Percentiles rank a stretch among this genome's conserved stretches.
Conservation (phyloP, 2,113 vertebrate genomes). For the Callaeas wilsoni region DNA sequence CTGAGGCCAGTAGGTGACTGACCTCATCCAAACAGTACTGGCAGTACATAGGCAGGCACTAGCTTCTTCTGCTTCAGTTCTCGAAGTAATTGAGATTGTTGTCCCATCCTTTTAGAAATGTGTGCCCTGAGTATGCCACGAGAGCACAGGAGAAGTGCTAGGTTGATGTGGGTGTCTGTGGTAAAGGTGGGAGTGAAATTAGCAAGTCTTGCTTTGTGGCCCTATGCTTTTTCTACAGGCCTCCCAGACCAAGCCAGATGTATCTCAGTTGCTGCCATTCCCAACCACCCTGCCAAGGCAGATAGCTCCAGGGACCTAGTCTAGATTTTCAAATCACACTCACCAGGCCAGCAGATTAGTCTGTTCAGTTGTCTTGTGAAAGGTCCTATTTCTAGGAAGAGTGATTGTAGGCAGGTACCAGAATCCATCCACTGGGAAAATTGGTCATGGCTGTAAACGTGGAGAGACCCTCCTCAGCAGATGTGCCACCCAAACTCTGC, state of each 20-base stretch:
- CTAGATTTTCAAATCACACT: not conserved
- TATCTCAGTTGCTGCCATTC: not conserved
- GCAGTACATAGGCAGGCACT: not conserved
- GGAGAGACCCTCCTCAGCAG: not conserved
- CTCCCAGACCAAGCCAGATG: not conserved
- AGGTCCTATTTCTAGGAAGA: not conserved
- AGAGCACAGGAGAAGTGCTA: not conserved
- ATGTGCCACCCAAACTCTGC: not conserved
- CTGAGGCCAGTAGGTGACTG: not conserved
- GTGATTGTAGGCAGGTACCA: not conserved
- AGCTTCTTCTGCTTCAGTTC: not conserved
- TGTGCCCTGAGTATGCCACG: not conserved
- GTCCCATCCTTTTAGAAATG: not conserved
- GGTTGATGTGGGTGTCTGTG: not conserved
- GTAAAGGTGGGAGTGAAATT: not conserved
- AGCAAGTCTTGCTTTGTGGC: not conserved
- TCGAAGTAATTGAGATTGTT: not conserved
- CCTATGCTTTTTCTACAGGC: not conserved
- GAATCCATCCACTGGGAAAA: not conserved
- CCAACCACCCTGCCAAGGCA: not conserved
- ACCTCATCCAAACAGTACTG: not conserved
- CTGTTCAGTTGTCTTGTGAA: not conserved
- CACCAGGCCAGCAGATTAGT: not conserved
- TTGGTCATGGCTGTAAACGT: not conserved
- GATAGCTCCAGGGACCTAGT: not conserved